Evolutionary conservation across 2,113 vertebrate genomes (phyloP), one percentile per base, ranked within the genome.

Genomic region (Echinops telfairi): DNA sequence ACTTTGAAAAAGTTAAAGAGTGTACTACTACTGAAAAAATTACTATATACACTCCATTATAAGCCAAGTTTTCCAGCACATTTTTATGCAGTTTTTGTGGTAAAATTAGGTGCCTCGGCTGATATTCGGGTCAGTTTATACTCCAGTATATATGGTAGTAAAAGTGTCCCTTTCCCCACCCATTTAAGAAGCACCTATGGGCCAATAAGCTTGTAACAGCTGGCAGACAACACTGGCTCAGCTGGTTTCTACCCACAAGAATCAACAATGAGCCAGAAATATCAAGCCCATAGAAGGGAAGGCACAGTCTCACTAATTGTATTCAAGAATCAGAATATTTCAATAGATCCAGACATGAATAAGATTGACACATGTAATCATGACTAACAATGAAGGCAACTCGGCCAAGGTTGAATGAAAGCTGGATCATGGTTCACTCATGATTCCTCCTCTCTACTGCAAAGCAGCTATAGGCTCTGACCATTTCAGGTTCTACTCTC

Each of bases 181-280:
- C 89, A 83, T 47, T 70, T 4, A 86, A 79, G 6, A 79, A 86
- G 33, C 47, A 93, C 82, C 76, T 58, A 53, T 53, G 79, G 4
- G 71, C 12, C 9, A 23, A 47, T 58, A 23, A 90, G n/a, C 53
- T 62, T 81, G n/a, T 85, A 71, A 3, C 19, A 79, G 38, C 3
- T 81, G 57, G 47, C 47, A 53, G 47, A 88, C 36, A 79, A 68
- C 25, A 90, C 25, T 29, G 92, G 16, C 38, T 80, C 43, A 68
- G n/a, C 0, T 71, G 40, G 47, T 77, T 85, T 93, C 47, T 40
- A 89, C 47, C 29, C 17, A 73, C 58, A 16, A 68, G 57, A 40
- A 89, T 70, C 31, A 95, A 91, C 70, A 83, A 17, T n/a, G 64
- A 89, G 38, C 60, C 38, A 87, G 25, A 87, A 91, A 53, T 91